Evolutionary conservation across 2,113 vertebrate species (phyloP).

Genomic region (Hyla sarda): DNA sequence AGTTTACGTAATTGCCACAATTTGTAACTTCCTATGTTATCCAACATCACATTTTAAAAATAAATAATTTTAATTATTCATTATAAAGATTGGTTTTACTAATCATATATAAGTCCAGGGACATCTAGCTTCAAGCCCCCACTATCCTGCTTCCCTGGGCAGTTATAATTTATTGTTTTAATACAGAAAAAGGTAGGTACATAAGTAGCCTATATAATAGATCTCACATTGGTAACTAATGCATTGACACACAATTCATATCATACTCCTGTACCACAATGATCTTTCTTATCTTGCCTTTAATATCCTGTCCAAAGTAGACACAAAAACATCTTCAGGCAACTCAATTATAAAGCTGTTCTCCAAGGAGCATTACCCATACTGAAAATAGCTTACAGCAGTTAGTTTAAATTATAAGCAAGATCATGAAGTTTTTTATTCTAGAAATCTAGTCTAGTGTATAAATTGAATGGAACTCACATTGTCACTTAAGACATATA

Average conservation of each 20-base stretch:
- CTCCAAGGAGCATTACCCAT: conserved; percentile 24
- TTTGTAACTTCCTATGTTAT: too few relatives aligned
- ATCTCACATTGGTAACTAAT: too few relatives aligned
- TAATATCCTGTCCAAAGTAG: conserved; percentile 26
- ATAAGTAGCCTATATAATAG: too few relatives aligned
- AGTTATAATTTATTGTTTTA: too few relatives aligned
- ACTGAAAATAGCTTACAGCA: conserved; percentile 14
- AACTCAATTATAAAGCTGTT: conserved; percentile 43
- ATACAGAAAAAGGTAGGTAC: too few relatives aligned
- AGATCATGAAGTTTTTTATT: conserved; percentile 21
- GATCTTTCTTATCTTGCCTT: conserved; percentile 14
- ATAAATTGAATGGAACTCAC: not conserved
- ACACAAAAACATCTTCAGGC: conserved; percentile 35
- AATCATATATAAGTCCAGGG: too few relatives aligned
- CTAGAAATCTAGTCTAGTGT: not conserved
- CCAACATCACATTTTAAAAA: too few relatives aligned
- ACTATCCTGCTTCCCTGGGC: too few relatives aligned
- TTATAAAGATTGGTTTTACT: too few relatives aligned
- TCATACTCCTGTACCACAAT: not conserved
- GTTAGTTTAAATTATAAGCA: conserved; percentile 27
- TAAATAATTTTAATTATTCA: too few relatives aligned
- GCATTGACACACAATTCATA: not conserved
- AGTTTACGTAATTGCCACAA: too few relatives aligned
- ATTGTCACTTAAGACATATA: conserved; percentile 16
- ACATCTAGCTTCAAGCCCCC: too few relatives aligned